Evolutionary conservation across 64 coral and sea anemone species (phyloP).

Genomic region (Montipora cactus): DNA sequence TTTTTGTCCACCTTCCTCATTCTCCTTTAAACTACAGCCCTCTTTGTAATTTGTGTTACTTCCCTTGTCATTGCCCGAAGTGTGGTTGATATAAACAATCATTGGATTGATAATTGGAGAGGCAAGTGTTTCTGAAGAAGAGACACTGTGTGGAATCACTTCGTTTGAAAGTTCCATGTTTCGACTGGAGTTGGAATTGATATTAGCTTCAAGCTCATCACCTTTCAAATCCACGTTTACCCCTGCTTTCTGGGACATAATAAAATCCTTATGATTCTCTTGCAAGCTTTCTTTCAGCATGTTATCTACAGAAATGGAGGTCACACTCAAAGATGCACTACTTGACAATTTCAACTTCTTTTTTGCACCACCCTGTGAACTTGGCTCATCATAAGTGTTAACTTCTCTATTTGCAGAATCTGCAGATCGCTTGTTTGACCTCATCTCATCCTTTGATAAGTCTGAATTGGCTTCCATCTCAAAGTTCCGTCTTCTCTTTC

Average conservation of each 20-base stretch:
- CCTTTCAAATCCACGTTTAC: background rate
- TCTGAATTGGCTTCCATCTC: background rate
- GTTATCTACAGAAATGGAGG: background rate
- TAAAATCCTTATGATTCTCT: background rate
- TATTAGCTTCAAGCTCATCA: background rate
- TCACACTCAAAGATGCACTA: background rate
- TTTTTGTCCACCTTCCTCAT: background rate
- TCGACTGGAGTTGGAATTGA: background rate
- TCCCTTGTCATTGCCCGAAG: background rate
- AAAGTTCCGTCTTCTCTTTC: background rate
- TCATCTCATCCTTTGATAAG: background rate
- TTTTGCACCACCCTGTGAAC: background rate
- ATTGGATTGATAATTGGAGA: constrained; percentile 21
- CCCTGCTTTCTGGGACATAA: background rate
- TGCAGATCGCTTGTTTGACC: background rate
- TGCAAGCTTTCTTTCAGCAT: background rate
- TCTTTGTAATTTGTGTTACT: background rate
- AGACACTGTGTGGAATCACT: constrained; percentile 19
- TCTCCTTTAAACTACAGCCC: background rate
- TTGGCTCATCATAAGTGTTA: background rate
- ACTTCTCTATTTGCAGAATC: background rate
- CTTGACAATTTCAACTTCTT: constrained; percentile 25
- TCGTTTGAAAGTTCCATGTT: constrained; percentile 18
- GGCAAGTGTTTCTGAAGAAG: background rate
- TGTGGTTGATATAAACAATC: background rate